A percentile compares a stretch with the other conserved stretches of the same genome.
These are phyloP conservation scores for Chloropsis cyanopogon DNA, from an alignment of 2,113 vertebrate genomes.

Conservation along the genomic window DNA sequence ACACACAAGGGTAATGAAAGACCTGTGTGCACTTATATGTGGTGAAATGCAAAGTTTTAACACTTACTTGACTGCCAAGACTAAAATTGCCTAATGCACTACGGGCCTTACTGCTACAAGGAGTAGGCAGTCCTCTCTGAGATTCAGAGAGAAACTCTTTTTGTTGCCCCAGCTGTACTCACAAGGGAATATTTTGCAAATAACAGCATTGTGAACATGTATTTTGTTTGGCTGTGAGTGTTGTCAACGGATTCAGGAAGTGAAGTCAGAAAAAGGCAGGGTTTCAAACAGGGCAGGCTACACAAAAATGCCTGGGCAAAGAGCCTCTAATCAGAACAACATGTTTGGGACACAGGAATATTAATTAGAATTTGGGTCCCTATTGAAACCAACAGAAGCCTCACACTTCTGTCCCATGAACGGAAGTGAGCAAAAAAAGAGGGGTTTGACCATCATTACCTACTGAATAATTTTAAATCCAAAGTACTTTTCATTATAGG, in stretches of 20 bases:
- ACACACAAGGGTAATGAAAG: not conserved
- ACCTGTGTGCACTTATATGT: not conserved
- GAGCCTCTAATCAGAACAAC: constrained; percentile 58
- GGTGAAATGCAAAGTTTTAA: constrained; percentile 41
- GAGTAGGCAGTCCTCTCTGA: constrained; percentile 41
- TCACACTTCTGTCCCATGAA: not conserved
- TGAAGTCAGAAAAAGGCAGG: constrained; percentile 75
- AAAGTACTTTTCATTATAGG: not conserved
- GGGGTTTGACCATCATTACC: not conserved
- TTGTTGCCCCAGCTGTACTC: constrained; percentile 77
- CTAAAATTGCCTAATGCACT: not conserved
- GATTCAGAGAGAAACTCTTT: constrained; percentile 66
- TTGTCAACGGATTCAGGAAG: constrained; percentile 79
- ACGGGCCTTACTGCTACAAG: constrained; percentile 46
- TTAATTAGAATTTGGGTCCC: constrained; percentile 30
- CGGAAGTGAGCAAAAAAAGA: not conserved
- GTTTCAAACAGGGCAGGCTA: constrained; percentile 71
- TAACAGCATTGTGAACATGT: constrained; percentile 74
- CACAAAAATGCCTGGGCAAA: constrained; percentile 64
- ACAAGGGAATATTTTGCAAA: constrained; percentile 74
- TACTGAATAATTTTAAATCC: not conserved
- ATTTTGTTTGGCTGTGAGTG: constrained; percentile 76
- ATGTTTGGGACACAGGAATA: constrained; percentile 47
- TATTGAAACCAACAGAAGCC: not conserved
- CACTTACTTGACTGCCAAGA: not conserved